Conservation (phyloP, 2,113 vertebrate species). For the Gobiocypris rarus region DNA sequence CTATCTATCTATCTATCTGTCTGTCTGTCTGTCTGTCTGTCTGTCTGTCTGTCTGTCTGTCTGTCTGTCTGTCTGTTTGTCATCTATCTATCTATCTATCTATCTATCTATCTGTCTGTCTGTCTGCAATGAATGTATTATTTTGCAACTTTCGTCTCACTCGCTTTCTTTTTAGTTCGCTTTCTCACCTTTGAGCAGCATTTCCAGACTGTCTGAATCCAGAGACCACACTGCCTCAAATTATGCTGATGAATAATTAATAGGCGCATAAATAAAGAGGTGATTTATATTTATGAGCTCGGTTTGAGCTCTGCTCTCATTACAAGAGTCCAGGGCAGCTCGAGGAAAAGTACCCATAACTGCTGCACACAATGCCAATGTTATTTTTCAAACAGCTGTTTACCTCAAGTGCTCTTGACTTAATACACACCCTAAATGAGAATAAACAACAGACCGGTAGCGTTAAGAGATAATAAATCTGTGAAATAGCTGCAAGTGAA, state of each 20-base stretch:
- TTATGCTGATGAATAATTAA: conserved; percentile 66
- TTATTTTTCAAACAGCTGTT: conserved; percentile 33
- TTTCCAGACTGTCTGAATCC: conserved; percentile 14
- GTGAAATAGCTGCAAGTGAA: not conserved
- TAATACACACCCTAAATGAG: conserved; percentile 15
- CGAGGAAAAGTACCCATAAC: conserved; percentile 16
- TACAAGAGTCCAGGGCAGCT: conserved; percentile 3
- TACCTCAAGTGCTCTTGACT: conserved; percentile 32
- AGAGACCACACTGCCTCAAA: conserved; percentile 31
- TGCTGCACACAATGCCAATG: not conserved
- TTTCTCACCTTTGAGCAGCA: not conserved
- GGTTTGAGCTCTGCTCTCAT: conserved; percentile 33
- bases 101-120: no score
- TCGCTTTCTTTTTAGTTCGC: not conserved
- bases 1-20: no score
- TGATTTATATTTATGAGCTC: conserved; percentile 62
- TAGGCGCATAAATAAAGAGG: conserved; percentile 56
- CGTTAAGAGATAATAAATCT: conserved; percentile 15
- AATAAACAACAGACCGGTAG: conserved; percentile 23
- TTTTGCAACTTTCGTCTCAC: not conserved
- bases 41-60: no score
- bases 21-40: no score
- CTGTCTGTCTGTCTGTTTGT: no score
- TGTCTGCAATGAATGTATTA: not conserved
- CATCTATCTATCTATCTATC: no score